Base-by-base conservation (phyloP, 1,140 invertebrate genomes). In the Eciton burchellii region DNA sequence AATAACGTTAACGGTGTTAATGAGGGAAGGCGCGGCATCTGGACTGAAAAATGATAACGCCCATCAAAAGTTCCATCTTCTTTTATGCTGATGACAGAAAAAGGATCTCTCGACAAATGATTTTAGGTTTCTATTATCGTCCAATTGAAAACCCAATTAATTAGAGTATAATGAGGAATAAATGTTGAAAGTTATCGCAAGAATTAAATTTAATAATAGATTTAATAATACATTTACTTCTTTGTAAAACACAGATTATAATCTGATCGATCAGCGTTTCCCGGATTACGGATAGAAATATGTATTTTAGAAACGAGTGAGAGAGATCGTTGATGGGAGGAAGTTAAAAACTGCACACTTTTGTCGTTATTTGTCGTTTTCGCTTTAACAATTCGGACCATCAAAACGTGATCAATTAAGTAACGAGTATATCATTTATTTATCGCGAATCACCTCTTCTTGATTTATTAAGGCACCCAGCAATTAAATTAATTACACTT, bases 401-500 rank as follows among this genome's bases (percentile, higher is more conserved):
- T 66, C 62, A 29, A 77, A 77, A 6, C 11, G 6, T 1, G 24
- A 68, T 77, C 49, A 54, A 66, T 77, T 66, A 77, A 66, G 6
- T 56, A 56, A 56, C 35, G 8, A 43, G 52, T 45, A 6, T 21
- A 70, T 45, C 3, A 6, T 12, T 70, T 79, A 70, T 70, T 68
- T 16, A 79, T 79, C 12, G 9, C n/a, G 35, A 79, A 70, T 70
- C n/a, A 56, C 14, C 1, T 68, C 35, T 62, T 68, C 8, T 43
- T 76, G 12, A 0, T 79, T 79, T 70, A 79, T 68, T 70, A 57
- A 79, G 41, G 26, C 49, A 45, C 21, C 11, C 5, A 19, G 5
- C 21, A 0, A 0, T 16, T 77, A 77, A 66, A 77, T 77, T 68
- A 68, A 77, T 77, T 68, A 68, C 66, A 77, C 62, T 77, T 19